Conservation (phyloP, 1,140 invertebrate species). For the Pomacea maculata region DNA sequence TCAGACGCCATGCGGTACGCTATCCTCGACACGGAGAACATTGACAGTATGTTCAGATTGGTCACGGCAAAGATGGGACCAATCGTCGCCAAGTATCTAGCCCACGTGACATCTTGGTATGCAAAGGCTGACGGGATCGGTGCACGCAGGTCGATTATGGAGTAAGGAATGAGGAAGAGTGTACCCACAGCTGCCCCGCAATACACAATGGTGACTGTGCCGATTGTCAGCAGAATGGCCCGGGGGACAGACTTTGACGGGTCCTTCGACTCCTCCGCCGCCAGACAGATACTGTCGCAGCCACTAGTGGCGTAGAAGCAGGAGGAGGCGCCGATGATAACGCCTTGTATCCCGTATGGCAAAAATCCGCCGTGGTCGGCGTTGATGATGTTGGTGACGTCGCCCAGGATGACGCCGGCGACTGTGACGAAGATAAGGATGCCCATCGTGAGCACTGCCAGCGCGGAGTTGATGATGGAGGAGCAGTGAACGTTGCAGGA, state of each 20-base stretch:
- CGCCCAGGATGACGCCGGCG: slow-evolving; percentile 71
- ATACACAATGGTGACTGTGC: slow-evolving; percentile 53
- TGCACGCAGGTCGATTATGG: slow-evolving; percentile 74
- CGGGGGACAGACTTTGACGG: slow-evolving; percentile 51
- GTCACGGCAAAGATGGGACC: slow-evolving; percentile 92
- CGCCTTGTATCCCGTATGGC: slow-evolving; percentile 48
- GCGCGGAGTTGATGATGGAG: slow-evolving; percentile 39
- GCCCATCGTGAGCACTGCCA: slow-evolving; percentile 35
- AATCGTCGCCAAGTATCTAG: slow-evolving; percentile 86
- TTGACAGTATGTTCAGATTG: slow-evolving; percentile 80
- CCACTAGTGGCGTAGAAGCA: slow-evolving; percentile 61
- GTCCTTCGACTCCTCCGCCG: slow-evolving; percentile 82
- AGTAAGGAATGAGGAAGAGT: slow-evolving; percentile 46
- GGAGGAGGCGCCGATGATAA: slow-evolving; percentile 45
- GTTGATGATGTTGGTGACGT: slow-evolving; percentile 39
- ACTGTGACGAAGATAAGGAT: slow-evolving; percentile 56
- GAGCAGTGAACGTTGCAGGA: slow-evolving; percentile 44
- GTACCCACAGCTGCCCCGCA: slow-evolving; percentile 45
- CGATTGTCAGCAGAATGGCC: slow-evolving; percentile 46
- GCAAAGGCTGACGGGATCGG: slow-evolving; percentile 87
- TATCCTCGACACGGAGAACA: slow-evolving; percentile 84
- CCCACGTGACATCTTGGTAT: slow-evolving; percentile 73
- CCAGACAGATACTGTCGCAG: slow-evolving; percentile 81
- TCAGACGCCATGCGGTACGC: slow-evolving; percentile 91
- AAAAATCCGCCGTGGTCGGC: slow-evolving; percentile 49